Evolutionary conservation across 2,113 vertebrate species (phyloP), one percentile per base, ranked within the genome.

Genomic region (Bos indicus): DNA sequence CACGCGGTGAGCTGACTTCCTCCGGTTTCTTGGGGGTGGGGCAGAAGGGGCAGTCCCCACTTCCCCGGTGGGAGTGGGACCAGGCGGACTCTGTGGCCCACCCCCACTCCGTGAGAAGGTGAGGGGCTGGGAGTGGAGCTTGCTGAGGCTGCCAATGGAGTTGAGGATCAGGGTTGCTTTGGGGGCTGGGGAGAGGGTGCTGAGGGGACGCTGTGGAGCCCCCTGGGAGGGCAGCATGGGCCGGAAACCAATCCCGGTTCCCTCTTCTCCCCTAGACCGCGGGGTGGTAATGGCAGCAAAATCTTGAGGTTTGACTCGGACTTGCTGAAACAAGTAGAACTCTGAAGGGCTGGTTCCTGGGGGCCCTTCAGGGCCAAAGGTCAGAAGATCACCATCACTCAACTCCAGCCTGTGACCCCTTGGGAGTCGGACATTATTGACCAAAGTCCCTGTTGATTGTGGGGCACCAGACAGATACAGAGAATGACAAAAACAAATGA

Each of bases 141-240:
- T 99, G 90, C 99, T 99, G 92, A 99, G 99, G 98, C 99, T 99
- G 97, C 99, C 99, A 15, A 99, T 99, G 98, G 99, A 99, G 98
- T 99, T 99, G 83, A 99, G 99, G 96, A 99, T 99, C 97, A 99
- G 98, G 0, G 99, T 99, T 97, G 99, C 99, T 78, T 99, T 98
- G 5, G 98, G 97, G 48, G 97, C 98, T 97, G 88, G 99, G 98
- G 83, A 94, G 98, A 99, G 85, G 11, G 98, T 98, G 90, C 99
- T 98, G 90, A 97, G 97, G 98, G 99, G 90, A 98, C 98, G 98
- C 98, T 99, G 98, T 98, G 98, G 91, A 98, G 97, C 98, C 98
- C 99, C 9, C 97, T 87, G 88, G 0, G 98, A 59, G 28, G 98
- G 96, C 94, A 98, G 80, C 97, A 98, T 96, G 0, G 98, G 98